Percentiles rank a stretch among this genome's conserved stretches.
Evolutionary conservation across 2,888 invertebrate species (phyloP).

Genomic region (Smittia sp.): DNA sequence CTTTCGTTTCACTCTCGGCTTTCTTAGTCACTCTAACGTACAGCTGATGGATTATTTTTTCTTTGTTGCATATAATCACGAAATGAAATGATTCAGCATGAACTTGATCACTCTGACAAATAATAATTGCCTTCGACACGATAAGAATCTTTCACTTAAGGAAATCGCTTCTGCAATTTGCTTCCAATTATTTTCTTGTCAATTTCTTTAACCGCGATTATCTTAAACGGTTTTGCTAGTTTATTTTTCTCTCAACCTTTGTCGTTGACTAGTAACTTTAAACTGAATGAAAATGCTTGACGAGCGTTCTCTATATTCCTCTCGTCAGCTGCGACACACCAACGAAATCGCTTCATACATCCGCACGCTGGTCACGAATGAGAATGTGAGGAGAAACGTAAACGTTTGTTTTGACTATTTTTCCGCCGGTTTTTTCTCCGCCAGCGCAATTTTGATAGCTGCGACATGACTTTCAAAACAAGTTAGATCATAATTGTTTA

Average conservation of each 20-base stretch:
- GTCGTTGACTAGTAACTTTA: constrained; percentile 8
- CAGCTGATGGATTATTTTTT: not conserved
- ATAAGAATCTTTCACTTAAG: not conserved
- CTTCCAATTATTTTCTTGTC: not conserved
- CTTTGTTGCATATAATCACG: not conserved
- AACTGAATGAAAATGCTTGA: not conserved
- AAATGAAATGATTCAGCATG: not conserved
- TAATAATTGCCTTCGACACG: not conserved
- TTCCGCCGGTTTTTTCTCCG: not conserved
- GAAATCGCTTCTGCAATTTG: not conserved
- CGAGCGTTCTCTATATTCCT: not conserved
- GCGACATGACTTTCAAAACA: too few species aligned
- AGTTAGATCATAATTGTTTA: too few species aligned
- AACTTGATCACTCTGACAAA: not conserved
- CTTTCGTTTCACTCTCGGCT: not conserved
- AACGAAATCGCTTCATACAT: not conserved
- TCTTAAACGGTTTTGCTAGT: not conserved
- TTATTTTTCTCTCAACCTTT: not conserved
- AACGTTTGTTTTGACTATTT: constrained; percentile 3
- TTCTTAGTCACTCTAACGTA: not conserved
- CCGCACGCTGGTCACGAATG: not conserved
- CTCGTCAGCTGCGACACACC: not conserved
- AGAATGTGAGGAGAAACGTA: not conserved
- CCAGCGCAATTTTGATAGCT: too few species aligned
- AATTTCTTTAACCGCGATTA: not conserved